A percentile compares a stretch with the other conserved stretches of the same genome.
phyloP scores from a whole-genome alignment of 2,888 invertebrate species.

The Arrhopalites spinosus region DNA sequence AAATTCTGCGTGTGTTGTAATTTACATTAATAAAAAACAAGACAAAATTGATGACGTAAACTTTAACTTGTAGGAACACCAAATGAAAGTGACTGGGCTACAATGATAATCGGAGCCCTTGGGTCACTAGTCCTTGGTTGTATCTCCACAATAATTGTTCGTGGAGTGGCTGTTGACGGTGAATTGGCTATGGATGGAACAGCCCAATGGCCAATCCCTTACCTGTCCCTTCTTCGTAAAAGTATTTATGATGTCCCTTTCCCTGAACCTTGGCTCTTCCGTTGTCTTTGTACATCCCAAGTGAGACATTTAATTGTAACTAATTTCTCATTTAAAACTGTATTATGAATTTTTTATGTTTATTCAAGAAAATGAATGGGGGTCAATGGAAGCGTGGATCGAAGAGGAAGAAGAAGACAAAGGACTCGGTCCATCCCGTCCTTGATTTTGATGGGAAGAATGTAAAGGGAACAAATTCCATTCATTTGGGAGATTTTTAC shows the following conservation, averaged over 20 bases:
- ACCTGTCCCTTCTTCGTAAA: constrained; percentile 42
- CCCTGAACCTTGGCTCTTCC: constrained; percentile 52
- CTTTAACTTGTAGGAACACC: constrained; percentile 66
- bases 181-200: constrained; percentile 82
- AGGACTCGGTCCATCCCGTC: too few relatives aligned
- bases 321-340: background rate
- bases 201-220: constrained; percentile 58
- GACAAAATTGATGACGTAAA: too few relatives aligned
- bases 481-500: background rate
- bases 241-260: constrained; percentile 44
- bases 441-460: too few relatives aligned
- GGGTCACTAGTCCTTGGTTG: constrained; percentile 80
- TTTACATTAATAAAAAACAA: too few relatives aligned
- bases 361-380: constrained; percentile 40
- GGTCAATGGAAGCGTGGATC: background rate
- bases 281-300: constrained; percentile 49
- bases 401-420: constrained; percentile 31
- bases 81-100: constrained; percentile 79
- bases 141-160: constrained; percentile 82
- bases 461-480: background rate
- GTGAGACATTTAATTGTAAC: constrained; percentile 21
- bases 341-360: background rate
- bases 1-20: too few relatives aligned
- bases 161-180: constrained; percentile 86
- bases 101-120: constrained; percentile 74